Evolutionary conservation across 1,140 invertebrate genomes (phyloP).

Genomic region (Bactericera cockerelli): DNA sequence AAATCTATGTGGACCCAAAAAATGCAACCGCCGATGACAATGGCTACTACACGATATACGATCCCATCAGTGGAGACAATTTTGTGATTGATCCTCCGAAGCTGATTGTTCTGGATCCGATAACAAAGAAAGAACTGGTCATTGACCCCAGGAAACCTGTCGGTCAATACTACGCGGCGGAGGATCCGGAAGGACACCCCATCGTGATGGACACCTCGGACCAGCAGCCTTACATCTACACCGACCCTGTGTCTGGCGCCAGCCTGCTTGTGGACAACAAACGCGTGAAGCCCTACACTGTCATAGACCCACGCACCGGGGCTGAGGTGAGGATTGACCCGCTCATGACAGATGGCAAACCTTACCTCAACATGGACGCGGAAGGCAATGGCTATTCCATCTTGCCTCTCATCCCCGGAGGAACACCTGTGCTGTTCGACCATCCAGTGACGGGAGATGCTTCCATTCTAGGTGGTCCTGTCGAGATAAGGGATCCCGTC

Average conservation of each 20-base stretch:
- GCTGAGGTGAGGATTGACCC: neutral
- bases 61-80: neutral
- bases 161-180: neutral
- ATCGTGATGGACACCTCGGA: neutral
- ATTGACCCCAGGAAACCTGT: slow-evolving; percentile 6
- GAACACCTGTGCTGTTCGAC: neutral
- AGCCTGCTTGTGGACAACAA: neutral
- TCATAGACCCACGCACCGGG: neutral
- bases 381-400: neutral
- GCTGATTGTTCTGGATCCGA: neutral
- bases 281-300: neutral
- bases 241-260: neutral
- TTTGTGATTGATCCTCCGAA: slow-evolving; percentile 1
- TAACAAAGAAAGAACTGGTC: neutral
- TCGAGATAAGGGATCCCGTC: neutral
- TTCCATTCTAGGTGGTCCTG: neutral
- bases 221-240: neutral
- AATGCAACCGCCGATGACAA: neutral
- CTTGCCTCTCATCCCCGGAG: neutral
- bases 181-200: neutral
- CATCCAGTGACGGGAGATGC: neutral
- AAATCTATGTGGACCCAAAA: neutral
- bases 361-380: neutral
- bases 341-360: neutral
- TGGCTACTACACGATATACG: neutral